Evolutionary conservation across 2,113 vertebrate genomes (phyloP), one percentile per base, ranked within the genome.

Genomic region (Nycticebus coucang): DNA sequence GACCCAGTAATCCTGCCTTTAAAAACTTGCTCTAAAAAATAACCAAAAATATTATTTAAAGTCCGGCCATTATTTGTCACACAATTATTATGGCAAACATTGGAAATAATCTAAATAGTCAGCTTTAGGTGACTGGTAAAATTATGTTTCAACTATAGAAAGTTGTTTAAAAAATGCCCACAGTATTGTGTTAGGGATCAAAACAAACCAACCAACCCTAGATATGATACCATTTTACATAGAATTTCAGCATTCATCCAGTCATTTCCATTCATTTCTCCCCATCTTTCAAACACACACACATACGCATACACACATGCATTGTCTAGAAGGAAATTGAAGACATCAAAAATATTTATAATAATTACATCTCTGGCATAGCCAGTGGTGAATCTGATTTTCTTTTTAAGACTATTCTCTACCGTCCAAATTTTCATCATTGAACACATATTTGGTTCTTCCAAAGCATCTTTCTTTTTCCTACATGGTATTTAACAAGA

Each of bases 81-180:
- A 89, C 11, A 87, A 92, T 85, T 78, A 94, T 28, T 60, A 95
- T 4, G 57, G 24, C 3, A 96, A 96, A 95, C 93, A 85, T 14
- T 78, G 30, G 68, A 69, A 95, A 88, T 69, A 84, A 77, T 35
- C 21, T 88, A 85, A 88, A 92, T 2, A 37, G 93, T 15, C 13
- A 91, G 75, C 15, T 93, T 64, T 84, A 37, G 18, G 30, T 19
- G n/a, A 84, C 8, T 59, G 74, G 37, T 33, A 93, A 94, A 91
- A 91, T 19, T 89, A 83, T 62, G 22, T 14, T 28, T 89, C 41
- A 92, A 84, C 33, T 53, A 55, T 57, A 87, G 13, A 28, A 95
- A 55, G 10, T 53, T 81, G 45, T 7, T 7, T 81, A 12, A 84
- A 82, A 82, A 83, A 79, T 72, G 17, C 22, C 81, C n/a, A 84